Evolutionary conservation across 2,797 vertebrate genomes (phyloP), one percentile per base, ranked within the genome.

Genomic region (Petrocephalus sullivani): DNA sequence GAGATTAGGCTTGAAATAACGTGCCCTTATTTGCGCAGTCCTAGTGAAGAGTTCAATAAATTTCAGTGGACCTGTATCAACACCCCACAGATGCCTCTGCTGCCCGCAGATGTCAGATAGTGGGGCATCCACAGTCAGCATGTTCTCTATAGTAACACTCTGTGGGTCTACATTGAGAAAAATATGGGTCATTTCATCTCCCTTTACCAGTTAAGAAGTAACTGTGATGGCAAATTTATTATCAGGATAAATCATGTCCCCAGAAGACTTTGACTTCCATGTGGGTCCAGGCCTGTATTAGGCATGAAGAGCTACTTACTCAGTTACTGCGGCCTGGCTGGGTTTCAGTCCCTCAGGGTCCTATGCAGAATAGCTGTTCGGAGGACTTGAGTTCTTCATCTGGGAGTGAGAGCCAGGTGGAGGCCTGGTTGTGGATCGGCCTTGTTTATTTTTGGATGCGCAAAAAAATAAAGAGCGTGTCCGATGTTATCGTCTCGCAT

Each of bases 391-490:
- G 21, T 28, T 86, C 85, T 46, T 60, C 56, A 28, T 37, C 51
- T 37, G 51, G 54, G 28, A 58, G 85, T n/a, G 85, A 86, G 85
- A 86, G 37, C 56, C 54, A 46, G 85, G 33, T 60, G 56, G 28
- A 28, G 12, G 10, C 6, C 56, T 60, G 16, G 85, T 16, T 16
- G 54, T 46, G 85, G 33, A 54, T 19, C 37, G 33, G 54, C 54
- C 56, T 86, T 86, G 33, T 86, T 84, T 84, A 84, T 86, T 86
- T 86, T 86, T 58, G 53, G 84, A 53, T 60, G 33, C 53, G 41
- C 54, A 37, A 54, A 41, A 57, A 86, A 86, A 57, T 86, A 58
- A 86, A 86, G 54, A 9, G 14, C 7, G 5, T 4, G 56, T 86
- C 84, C 0, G 84, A 86, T 86, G 23, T 86, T 57, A 58, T 58